Evolutionary conservation across 2,888 invertebrate genomes (phyloP).

Genomic region (Caprella mutica): DNA sequence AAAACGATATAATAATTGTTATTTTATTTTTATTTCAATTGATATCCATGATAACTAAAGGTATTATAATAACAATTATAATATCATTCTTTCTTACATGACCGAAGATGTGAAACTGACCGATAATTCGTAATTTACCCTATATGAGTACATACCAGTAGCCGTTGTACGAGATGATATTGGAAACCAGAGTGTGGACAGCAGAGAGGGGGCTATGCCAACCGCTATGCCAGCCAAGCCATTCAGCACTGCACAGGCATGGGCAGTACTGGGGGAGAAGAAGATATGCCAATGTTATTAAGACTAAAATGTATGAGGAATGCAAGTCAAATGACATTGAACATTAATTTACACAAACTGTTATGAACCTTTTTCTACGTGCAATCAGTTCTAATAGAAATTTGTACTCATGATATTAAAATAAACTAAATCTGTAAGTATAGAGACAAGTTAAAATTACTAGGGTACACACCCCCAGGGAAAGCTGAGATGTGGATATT

Average conservation of each 20-base stretch:
- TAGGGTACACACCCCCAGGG: no score
- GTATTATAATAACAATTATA: no score
- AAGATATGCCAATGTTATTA: not conserved
- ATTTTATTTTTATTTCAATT: no score
- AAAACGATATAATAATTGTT: no score
- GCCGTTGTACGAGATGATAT: constrained; percentile 39
- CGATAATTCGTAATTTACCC: no score
- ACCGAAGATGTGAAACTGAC: no score
- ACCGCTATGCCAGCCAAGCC: constrained; percentile 39
- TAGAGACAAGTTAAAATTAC: no score
- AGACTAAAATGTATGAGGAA: not conserved
- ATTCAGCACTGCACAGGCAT: constrained; percentile 38
- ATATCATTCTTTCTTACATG: no score
- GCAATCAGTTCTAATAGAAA: no score
- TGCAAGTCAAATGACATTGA: not conserved
- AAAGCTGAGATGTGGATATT: no score
- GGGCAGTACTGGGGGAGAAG: constrained; percentile 35
- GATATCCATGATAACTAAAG: no score
- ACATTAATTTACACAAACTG: not conserved
- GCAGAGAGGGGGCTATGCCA: constrained; percentile 37
- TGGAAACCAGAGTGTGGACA: constrained; percentile 41
- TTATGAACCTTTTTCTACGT: not conserved
- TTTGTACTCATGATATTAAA: not conserved
- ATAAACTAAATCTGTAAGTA: no score
- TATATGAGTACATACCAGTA: constrained; percentile 35